Evolutionary conservation across 2,113 vertebrate genomes (phyloP).

Genomic region (Seriola dumerili): DNA sequence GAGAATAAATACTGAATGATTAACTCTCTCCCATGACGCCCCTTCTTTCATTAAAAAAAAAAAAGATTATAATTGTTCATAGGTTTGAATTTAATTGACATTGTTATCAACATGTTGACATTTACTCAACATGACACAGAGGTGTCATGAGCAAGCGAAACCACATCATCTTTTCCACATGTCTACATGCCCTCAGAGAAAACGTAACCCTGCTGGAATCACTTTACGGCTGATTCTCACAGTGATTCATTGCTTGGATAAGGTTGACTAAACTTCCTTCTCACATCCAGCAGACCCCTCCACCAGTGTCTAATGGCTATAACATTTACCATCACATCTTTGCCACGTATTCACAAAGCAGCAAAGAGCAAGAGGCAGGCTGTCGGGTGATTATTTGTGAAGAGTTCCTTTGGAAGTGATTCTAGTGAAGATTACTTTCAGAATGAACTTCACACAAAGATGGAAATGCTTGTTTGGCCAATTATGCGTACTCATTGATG

Average conservation of each 20-base stretch:
- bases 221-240: constrained; percentile 22
- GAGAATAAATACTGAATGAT: constrained; percentile 3
- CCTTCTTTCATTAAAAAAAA: background rate
- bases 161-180: constrained; percentile 68
- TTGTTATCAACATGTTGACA: background rate
- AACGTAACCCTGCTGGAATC: constrained; percentile 28
- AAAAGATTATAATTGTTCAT: background rate
- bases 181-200: constrained; percentile 43
- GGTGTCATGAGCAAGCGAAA: constrained; percentile 27
- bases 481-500: background rate
- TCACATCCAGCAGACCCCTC: constrained; percentile 39
- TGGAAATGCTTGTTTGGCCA: background rate
- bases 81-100: constrained; percentile 6
- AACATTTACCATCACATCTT: constrained; percentile 38
- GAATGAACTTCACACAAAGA: background rate
- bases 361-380: background rate
- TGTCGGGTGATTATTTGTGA: constrained; percentile 17
- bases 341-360: constrained; percentile 52
- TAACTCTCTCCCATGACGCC: background rate
- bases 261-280: constrained; percentile 52
- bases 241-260: constrained; percentile 56
- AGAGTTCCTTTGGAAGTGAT: background rate
- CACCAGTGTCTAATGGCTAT: constrained; percentile 34
- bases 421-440: background rate
- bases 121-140: constrained; percentile 37